Conservation (phyloP, 2,797 vertebrate species). For the Takifugu ocellatus region DNA sequence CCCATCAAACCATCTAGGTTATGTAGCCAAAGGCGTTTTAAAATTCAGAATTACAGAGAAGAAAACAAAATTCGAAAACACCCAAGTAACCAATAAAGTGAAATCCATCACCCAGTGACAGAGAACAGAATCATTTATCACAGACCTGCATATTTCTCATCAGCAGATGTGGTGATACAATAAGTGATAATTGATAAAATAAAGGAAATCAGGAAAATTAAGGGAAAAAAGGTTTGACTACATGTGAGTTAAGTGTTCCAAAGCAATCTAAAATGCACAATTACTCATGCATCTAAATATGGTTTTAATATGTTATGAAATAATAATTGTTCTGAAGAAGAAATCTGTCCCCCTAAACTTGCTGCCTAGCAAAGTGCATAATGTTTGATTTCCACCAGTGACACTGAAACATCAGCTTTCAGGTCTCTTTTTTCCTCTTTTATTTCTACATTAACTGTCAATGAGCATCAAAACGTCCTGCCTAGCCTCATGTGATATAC, state of each 20-base stretch:
- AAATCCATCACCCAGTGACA: slow-evolving; percentile 56
- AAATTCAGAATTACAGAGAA: slow-evolving; percentile 36
- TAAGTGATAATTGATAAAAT: slow-evolving; percentile 10
- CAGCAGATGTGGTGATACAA: slow-evolving; percentile 55
- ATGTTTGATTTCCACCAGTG: slow-evolving; percentile 58
- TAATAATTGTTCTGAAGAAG: slow-evolving; percentile 20
- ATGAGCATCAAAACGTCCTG: slow-evolving; percentile 42
- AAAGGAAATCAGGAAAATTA: slow-evolving; percentile 15
- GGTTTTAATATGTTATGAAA: too few relatives aligned
- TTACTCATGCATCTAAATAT: slow-evolving; percentile 31
- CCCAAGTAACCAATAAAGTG: slow-evolving; percentile 39
- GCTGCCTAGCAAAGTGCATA: slow-evolving; percentile 79
- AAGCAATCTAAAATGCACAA: slow-evolving; percentile 14
- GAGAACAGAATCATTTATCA: slow-evolving; percentile 33
- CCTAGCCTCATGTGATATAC: slow-evolving; percentile 58
- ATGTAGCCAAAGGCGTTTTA: slow-evolving; percentile 17
- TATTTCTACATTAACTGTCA: slow-evolving; percentile 54
- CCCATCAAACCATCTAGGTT: slow-evolving; percentile 20
- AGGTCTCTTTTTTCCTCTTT: slow-evolving; percentile 44
- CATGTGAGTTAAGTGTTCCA: slow-evolving; percentile 49
- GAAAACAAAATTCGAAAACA: slow-evolving; percentile 40
- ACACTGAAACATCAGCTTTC: slow-evolving; percentile 40
- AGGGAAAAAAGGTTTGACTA: not conserved
- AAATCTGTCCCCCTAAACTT: slow-evolving; percentile 41
- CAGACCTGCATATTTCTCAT: slow-evolving; percentile 60